A percentile compares a stretch with the other conserved stretches of the same genome.
Conservation (phyloP, 1,140 invertebrate species). For the Solen grandis region DNA sequence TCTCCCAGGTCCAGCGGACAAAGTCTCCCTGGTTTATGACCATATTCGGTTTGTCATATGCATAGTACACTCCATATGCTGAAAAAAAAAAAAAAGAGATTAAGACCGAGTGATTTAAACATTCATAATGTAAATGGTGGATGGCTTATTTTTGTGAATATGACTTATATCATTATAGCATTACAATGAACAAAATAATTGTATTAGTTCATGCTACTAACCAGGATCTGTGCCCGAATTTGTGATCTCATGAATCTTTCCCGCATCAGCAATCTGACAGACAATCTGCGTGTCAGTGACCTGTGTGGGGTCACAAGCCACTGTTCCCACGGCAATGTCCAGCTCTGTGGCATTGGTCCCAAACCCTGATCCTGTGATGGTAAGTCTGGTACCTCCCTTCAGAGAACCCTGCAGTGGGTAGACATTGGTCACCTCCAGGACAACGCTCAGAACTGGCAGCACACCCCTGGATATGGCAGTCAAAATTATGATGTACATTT, state of each 20-base stretch:
- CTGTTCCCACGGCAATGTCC: slow-evolving; percentile 63
- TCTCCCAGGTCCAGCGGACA: slow-evolving; percentile 70
- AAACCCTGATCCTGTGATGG: slow-evolving; percentile 71
- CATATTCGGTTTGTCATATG: slow-evolving; percentile 56
- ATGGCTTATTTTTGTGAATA: too few species aligned
- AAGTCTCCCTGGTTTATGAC: slow-evolving; percentile 63
- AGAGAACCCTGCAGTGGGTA: slow-evolving; percentile 65
- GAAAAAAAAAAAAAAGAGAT: slow-evolving; percentile 31
- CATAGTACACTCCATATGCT: slow-evolving; percentile 59
- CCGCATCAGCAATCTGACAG: slow-evolving; percentile 65
- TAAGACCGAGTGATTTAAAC: too few species aligned
- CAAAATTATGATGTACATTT: too few species aligned
- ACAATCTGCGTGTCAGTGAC: slow-evolving; percentile 57
- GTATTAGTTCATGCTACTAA: too few species aligned
- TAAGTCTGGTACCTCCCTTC: slow-evolving; percentile 71
- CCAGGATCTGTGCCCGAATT: slow-evolving; percentile 64
- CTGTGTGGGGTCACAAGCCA: slow-evolving; percentile 61
- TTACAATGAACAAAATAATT: too few species aligned
- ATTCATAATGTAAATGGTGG: too few species aligned
- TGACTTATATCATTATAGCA: too few species aligned
- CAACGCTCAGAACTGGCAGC: slow-evolving; percentile 20
- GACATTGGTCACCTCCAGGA: slow-evolving; percentile 64
- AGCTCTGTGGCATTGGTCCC: slow-evolving; percentile 46
- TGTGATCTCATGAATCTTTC: slow-evolving; percentile 58
- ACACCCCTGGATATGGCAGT: neutral